These are phyloP conservation scores for Meloidogyne hapla DNA, from an alignment of 1,140 invertebrate species.

Conservation along the genomic window DNA sequence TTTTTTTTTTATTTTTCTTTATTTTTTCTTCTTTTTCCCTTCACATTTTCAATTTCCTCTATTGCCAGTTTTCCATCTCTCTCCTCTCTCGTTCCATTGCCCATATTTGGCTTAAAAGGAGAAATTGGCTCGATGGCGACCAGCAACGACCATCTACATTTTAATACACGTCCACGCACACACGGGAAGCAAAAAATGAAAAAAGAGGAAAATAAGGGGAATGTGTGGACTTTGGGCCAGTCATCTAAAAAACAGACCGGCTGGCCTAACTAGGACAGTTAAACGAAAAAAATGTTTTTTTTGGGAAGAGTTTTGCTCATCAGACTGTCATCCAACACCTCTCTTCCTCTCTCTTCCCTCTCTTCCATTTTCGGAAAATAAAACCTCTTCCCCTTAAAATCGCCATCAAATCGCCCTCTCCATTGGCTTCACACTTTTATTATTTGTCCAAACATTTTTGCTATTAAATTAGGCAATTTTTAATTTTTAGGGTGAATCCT, in stretches of 20 bases:
- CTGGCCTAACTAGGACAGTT: too few relatives aligned
- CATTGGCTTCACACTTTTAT: too few relatives aligned
- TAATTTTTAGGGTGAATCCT: too few relatives aligned
- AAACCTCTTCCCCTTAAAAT: not conserved
- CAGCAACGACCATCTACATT: not conserved
- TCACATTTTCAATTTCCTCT: not conserved
- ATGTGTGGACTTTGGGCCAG: too few relatives aligned
- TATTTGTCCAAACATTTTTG: too few relatives aligned
- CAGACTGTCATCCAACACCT: not conserved
- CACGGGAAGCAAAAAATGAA: not conserved
- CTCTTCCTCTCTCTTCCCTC: not conserved
- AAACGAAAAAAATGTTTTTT: not conserved
- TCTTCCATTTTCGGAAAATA: not conserved
- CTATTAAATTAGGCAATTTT: too few relatives aligned
- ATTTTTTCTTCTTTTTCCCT: not conserved
- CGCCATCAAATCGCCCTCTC: too few relatives aligned
- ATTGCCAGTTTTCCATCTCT: not conserved
- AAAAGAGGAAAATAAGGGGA: not conserved
- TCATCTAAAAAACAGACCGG: too few relatives aligned
- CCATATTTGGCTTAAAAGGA: not conserved
- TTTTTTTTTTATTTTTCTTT: not conserved
- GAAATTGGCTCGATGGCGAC: not conserved
- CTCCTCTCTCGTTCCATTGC: conserved; percentile 3
- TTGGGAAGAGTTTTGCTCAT: not conserved
- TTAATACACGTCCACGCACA: not conserved